phyloP scores from a whole-genome alignment of 2,113 vertebrate genomes.

The Bos indicus region DNA sequence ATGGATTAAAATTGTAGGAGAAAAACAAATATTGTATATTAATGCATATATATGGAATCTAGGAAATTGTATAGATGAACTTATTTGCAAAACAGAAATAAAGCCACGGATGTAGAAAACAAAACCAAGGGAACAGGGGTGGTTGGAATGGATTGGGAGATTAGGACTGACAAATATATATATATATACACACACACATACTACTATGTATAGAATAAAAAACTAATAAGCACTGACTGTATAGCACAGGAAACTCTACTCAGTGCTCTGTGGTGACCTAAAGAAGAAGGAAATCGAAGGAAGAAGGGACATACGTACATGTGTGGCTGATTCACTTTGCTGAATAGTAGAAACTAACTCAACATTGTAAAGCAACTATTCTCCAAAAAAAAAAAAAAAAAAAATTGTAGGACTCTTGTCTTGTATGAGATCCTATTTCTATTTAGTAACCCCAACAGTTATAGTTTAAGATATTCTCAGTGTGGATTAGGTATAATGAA shows the following conservation, averaged over 20 bases:
- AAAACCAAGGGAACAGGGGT: neutral
- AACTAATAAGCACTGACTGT: neutral
- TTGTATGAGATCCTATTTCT: neutral
- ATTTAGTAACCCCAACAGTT: neutral
- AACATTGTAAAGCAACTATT: neutral
- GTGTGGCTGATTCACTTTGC: neutral
- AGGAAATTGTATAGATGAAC: neutral
- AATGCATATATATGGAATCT: neutral
- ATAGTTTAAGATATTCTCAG: neutral
- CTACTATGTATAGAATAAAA: neutral
- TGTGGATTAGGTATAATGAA: neutral
- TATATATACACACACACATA: too few species aligned
- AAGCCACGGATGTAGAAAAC: neutral
- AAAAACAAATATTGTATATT: neutral
- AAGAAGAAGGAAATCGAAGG: neutral
- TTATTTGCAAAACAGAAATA: neutral
- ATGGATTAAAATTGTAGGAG: neutral
- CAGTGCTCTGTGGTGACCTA: neutral
- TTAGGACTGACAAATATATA: neutral
- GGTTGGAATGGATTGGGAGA: neutral
- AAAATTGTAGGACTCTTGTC: neutral
- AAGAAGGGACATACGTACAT: neutral
- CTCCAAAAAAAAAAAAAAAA: neutral
- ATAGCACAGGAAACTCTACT: neutral
- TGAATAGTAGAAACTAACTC: neutral